Conservation (phyloP, 2,888 invertebrate genomes). For the Tinea semifulvella region DNA sequence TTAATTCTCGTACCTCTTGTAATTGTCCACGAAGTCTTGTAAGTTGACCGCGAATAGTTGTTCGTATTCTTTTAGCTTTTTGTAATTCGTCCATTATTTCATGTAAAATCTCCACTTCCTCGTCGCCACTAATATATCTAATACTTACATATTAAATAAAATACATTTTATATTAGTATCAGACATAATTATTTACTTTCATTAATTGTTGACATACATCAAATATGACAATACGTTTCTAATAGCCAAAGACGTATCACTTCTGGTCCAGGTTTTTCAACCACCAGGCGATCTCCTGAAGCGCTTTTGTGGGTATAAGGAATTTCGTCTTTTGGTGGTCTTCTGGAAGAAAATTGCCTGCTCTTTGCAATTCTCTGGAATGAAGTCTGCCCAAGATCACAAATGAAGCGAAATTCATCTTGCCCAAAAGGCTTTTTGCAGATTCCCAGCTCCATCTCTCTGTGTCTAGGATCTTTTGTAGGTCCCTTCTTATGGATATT, state of each 20-base stretch:
- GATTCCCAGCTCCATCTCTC: background rate
- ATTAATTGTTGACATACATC: too few species aligned
- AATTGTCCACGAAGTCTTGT: too few species aligned
- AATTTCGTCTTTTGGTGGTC: conserved; percentile 14
- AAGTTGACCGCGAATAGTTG: too few species aligned
- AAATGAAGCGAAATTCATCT: conserved; percentile 3
- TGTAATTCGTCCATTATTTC: too few species aligned
- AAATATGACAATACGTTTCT: too few species aligned
- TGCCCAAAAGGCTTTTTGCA: conserved; percentile 8
- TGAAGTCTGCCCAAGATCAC: conserved; percentile 17
- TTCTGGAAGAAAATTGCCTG: conserved; percentile 16
- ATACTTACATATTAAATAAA: too few species aligned
- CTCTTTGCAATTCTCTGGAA: conserved; percentile 19
- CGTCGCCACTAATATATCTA: too few species aligned
- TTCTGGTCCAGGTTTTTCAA: conserved; percentile 13
- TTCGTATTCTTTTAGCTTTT: too few species aligned
- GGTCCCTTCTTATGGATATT: background rate
- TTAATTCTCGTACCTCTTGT: too few species aligned
- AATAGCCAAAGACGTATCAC: conserved; percentile 19
- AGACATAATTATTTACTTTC: too few species aligned
- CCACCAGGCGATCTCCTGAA: conserved; percentile 20
- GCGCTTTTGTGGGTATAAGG: conserved; percentile 15
- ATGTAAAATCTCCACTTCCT: too few species aligned
- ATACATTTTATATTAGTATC: too few species aligned
- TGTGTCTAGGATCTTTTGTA: background rate